A percentile compares a stretch with the other conserved stretches of the same genome.
Conservation (phyloP, 2,888 invertebrate genomes). For the Hybos culiciformis region DNA sequence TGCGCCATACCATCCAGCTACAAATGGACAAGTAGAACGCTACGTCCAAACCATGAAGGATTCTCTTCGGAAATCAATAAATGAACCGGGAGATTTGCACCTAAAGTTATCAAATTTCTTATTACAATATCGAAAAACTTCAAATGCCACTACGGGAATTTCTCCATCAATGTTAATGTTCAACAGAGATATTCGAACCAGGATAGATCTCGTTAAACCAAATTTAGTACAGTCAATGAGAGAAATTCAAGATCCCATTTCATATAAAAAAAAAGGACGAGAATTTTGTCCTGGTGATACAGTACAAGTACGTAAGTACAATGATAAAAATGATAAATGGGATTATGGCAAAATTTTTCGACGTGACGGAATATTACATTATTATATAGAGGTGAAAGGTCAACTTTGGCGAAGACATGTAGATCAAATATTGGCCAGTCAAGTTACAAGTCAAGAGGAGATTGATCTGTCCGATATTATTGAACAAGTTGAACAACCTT, state of each 20-base stretch:
- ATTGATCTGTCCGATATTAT: too few relatives aligned
- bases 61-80: background rate
- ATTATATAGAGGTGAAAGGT: slow-evolving; percentile 6
- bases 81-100: too few relatives aligned
- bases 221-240: background rate
- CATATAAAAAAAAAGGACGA: background rate
- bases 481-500: too few relatives aligned
- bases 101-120: slow-evolving; percentile 6
- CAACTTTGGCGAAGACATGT: slow-evolving; percentile 6
- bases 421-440: too few relatives aligned
- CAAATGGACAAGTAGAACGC: slow-evolving; percentile 18
- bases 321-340: slow-evolving; percentile 6
- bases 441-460: too few relatives aligned
- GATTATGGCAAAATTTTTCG: slow-evolving; percentile 6
- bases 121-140: slow-evolving; percentile 8
- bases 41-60: slow-evolving; percentile 17
- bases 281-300: slow-evolving; percentile 2
- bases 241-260: background rate
- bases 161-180: too few relatives aligned
- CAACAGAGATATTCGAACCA: slow-evolving; percentile 5
- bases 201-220: slow-evolving; percentile 3
- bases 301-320: slow-evolving; percentile 6
- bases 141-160: slow-evolving; percentile 6
- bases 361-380: slow-evolving; percentile 5
- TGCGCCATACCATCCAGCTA: slow-evolving; percentile 14